phyloP scores from a whole-genome alignment of 2,797 vertebrate species.

The Takifugu ocellatus region DNA sequence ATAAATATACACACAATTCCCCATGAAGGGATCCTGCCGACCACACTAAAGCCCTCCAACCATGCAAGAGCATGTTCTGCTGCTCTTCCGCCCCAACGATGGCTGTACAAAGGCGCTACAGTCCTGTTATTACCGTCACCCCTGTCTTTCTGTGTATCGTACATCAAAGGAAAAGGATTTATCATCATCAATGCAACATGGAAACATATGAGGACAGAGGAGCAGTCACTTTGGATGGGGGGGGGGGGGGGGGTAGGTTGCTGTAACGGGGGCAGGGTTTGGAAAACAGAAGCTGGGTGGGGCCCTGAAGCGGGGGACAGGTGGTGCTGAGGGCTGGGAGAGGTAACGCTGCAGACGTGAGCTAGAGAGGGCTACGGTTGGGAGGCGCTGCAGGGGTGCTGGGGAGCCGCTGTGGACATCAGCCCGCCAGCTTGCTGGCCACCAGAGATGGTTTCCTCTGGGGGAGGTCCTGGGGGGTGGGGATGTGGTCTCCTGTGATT shows the following conservation, averaged over 20 bases:
- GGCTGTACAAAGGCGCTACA: conserved; percentile 73
- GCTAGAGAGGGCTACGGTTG: conserved; percentile 47
- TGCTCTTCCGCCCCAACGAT: conserved; percentile 9
- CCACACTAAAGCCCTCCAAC: conserved; percentile 38
- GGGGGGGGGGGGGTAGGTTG: conserved; percentile 36
- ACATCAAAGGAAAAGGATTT: conserved; percentile 68
- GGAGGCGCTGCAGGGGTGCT: conserved; percentile 27
- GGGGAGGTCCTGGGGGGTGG: conserved; percentile 96
- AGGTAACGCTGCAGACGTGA: conserved; percentile 59
- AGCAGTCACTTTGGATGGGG: conserved; percentile 52
- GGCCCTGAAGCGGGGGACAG: conserved; percentile 73
- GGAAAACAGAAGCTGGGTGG: conserved; percentile 70
- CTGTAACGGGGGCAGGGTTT: conserved; percentile 2
- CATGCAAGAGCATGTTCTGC: conserved; percentile 23
- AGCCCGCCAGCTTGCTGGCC: conserved; percentile 97
- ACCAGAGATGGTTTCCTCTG: conserved; percentile 97
- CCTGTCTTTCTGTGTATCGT: conserved; percentile 78
- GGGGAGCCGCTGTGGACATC: conserved; percentile 62
- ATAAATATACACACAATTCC: conserved; percentile 68
- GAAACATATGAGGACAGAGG: conserved; percentile 33
- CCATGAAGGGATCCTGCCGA: conserved; percentile 46
- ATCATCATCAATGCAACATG: conserved; percentile 54
- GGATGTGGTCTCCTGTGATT: conserved; percentile 98
- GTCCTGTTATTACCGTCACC: conserved; percentile 70
- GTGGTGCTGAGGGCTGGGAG: conserved; percentile 20